Evolutionary conservation across 2,888 invertebrate genomes (phyloP).

Genomic region (Agriopis leucophaearia): DNA sequence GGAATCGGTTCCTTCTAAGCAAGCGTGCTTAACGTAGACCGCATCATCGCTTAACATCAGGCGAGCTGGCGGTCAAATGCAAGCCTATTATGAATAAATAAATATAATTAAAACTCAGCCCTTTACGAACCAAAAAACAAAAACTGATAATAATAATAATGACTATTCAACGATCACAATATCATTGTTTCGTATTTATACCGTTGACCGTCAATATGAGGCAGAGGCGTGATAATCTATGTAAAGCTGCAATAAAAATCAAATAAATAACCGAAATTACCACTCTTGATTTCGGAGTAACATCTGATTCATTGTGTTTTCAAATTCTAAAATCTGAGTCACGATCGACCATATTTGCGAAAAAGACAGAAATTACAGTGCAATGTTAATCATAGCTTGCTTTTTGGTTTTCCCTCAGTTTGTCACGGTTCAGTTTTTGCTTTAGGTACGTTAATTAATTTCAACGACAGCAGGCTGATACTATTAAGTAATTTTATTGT

Average conservation of each 20-base stretch:
- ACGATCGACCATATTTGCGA: slow-evolving; percentile 20
- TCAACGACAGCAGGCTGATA: too few relatives aligned
- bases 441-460: too few relatives aligned
- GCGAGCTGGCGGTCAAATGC: too few relatives aligned
- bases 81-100: too few relatives aligned
- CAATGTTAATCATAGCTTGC: neutral
- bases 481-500: too few relatives aligned
- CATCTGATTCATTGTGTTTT: slow-evolving; percentile 32
- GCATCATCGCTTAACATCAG: too few relatives aligned
- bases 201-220: slow-evolving; percentile 12
- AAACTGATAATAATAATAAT: neutral
- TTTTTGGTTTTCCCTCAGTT: too few relatives aligned
- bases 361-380: neutral
- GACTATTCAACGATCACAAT: neutral
- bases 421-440: too few relatives aligned
- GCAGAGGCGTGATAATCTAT: slow-evolving; percentile 39
- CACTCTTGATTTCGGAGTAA: slow-evolving; percentile 29
- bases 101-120: too few relatives aligned
- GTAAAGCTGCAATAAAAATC: slow-evolving; percentile 40
- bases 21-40: too few relatives aligned
- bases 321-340: slow-evolving; percentile 50
- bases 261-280: slow-evolving; percentile 39
- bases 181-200: slow-evolving; percentile 11
- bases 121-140: too few relatives aligned
- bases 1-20: too few relatives aligned